These are phyloP conservation scores for Propithecus perrieri DNA, from an alignment of 2,797 vertebrate species.

Conservation along the genomic window DNA sequence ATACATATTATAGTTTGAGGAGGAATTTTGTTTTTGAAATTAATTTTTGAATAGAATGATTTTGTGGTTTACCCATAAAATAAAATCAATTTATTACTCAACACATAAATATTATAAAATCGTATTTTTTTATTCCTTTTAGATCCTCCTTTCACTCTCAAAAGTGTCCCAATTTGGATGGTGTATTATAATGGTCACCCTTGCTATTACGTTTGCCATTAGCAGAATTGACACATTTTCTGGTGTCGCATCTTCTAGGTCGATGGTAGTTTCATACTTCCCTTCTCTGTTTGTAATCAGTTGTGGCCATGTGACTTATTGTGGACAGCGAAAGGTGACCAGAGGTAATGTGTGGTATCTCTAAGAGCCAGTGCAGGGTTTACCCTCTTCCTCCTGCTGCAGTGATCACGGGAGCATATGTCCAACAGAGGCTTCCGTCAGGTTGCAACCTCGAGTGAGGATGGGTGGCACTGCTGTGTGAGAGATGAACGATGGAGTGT, in stretches of 20 bases:
- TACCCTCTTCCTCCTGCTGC: neutral
- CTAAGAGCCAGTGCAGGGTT: neutral
- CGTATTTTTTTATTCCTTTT: neutral
- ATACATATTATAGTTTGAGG: neutral
- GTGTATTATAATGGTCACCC: neutral
- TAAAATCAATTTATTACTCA: neutral
- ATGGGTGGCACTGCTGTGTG: neutral
- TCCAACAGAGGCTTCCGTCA: neutral
- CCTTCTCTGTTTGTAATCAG: neutral
- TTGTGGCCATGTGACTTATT: neutral
- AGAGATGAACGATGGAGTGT: neutral
- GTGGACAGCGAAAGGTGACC: neutral
- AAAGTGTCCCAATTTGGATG: neutral
- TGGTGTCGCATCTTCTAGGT: neutral
- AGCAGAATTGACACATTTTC: neutral
- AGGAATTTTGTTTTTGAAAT: conserved; percentile 37
- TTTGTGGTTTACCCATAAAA: neutral
- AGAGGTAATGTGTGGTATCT: neutral
- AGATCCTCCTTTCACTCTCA: neutral
- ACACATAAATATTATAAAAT: neutral
- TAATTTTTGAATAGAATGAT: neutral
- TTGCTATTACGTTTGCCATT: neutral
- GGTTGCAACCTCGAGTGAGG: neutral
- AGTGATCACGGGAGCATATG: neutral
- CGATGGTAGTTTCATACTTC: neutral